phyloP scores from a whole-genome alignment of 1,140 invertebrate genomes.

The Anastatus disparis region DNA sequence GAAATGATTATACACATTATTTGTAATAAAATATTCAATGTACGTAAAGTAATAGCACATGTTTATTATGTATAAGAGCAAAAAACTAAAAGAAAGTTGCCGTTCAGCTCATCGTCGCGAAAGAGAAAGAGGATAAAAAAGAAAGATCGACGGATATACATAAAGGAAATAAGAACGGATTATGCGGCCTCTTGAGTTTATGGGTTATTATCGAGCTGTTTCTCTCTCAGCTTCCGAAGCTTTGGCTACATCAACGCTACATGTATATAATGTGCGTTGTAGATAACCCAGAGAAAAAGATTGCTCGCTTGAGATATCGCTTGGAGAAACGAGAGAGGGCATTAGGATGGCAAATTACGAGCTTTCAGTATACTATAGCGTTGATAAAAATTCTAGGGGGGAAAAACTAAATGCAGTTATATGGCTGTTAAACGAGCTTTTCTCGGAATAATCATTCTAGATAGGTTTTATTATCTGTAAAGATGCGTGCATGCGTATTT shows the following conservation, averaged over 20 bases:
- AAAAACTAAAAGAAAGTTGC: not conserved
- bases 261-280: not conserved
- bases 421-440: not conserved
- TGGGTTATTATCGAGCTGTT: slow-evolving; percentile 18
- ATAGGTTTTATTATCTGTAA: slow-evolving; percentile 10
- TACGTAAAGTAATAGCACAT: too few relatives aligned
- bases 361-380: too few relatives aligned
- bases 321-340: not conserved
- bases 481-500: too few relatives aligned
- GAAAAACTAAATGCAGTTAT: not conserved
- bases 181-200: slow-evolving; percentile 10
- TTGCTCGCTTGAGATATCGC: not conserved
- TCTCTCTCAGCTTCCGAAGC: not conserved
- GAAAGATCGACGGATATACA: not conserved
- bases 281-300: not conserved
- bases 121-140: not conserved
- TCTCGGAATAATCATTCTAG: slow-evolving; percentile 4
- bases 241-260: too few relatives aligned
- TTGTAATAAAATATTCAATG: too few relatives aligned
- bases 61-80: too few relatives aligned
- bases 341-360: not conserved
- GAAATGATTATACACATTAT: too few relatives aligned
- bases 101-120: not conserved
- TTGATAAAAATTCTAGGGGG: not conserved
- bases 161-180: slow-evolving; percentile 17